Percentiles rank a stretch among this genome's conserved stretches.
phyloP scores from a whole-genome alignment of 2,797 vertebrate species.

The Anisognathus igniventris region DNA sequence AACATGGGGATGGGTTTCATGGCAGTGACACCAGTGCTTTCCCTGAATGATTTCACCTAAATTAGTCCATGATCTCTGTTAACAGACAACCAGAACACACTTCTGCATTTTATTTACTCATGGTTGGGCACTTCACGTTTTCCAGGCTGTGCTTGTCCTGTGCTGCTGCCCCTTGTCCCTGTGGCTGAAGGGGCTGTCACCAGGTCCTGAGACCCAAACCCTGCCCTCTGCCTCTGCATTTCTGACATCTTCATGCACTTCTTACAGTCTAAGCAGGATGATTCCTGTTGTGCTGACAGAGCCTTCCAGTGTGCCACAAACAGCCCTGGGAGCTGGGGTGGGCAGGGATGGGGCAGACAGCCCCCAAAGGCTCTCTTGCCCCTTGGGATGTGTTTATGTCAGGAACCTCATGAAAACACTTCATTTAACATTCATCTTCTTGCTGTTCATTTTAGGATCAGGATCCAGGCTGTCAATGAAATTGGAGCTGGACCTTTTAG shows the following conservation, averaged over 20 bases:
- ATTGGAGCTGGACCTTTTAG: constrained; percentile 89
- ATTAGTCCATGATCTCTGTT: neutral
- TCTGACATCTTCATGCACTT: neutral
- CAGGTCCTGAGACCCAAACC: neutral
- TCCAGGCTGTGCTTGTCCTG: neutral
- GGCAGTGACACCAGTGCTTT: neutral
- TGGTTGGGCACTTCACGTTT: neutral
- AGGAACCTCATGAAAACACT: neutral
- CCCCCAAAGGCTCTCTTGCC: neutral
- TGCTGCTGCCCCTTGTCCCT: neutral
- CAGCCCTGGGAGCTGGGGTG: neutral
- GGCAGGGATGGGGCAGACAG: neutral
- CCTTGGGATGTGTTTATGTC: neutral
- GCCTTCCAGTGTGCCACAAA: neutral
- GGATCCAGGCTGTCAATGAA: constrained; percentile 91
- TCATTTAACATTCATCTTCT: neutral
- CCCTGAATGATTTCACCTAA: neutral
- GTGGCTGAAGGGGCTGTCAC: neutral
- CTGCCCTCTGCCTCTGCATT: neutral
- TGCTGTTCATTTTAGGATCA: constrained; percentile 75
- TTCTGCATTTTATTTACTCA: neutral
- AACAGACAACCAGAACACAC: neutral
- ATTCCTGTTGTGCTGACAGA: neutral
- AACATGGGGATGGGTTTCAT: neutral
- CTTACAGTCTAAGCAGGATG: neutral